Evolutionary conservation across 2,113 vertebrate species (phyloP).

Genomic region (Pimephales promelas): DNA sequence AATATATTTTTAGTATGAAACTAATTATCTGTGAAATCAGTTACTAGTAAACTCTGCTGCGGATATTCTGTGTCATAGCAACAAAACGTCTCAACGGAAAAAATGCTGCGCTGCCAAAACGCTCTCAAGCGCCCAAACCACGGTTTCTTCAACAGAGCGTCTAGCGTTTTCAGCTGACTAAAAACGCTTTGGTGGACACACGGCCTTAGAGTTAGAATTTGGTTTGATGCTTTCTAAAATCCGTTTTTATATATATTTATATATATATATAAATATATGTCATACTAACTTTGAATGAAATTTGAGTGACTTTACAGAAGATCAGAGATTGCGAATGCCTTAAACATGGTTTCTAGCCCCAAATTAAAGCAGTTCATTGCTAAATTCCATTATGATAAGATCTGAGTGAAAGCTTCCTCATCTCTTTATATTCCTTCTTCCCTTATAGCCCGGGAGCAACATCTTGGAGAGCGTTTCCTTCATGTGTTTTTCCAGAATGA

Average conservation of each 20-base stretch:
- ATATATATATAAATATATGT: conserved; percentile 3
- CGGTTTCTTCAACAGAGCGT: too few relatives aligned
- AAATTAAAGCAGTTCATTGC: conserved; percentile 15
- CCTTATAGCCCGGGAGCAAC: conserved; percentile 78
- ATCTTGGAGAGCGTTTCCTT: conserved; percentile 79
- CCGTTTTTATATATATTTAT: background rate
- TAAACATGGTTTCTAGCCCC: background rate
- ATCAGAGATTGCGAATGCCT: conserved; percentile 3
- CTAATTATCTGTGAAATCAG: too few relatives aligned
- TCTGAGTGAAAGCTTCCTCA: conserved; percentile 19
- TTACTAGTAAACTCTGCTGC: too few relatives aligned
- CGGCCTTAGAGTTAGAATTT: background rate
- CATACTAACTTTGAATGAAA: background rate
- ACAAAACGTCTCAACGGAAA: too few relatives aligned
- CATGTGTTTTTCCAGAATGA: conserved; percentile 85
- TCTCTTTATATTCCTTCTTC: conserved; percentile 45
- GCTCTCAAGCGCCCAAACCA: too few relatives aligned
- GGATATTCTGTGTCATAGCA: too few relatives aligned
- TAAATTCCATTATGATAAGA: conserved; percentile 11
- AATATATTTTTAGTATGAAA: too few relatives aligned
- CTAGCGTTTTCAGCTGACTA: too few relatives aligned
- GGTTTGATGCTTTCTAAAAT: background rate
- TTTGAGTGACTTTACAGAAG: background rate
- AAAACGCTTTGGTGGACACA: too few relatives aligned
- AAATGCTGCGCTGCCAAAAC: too few relatives aligned